Evolutionary conservation across 2,888 invertebrate genomes (phyloP).

Genomic region (Lithophane semibrunnea): DNA sequence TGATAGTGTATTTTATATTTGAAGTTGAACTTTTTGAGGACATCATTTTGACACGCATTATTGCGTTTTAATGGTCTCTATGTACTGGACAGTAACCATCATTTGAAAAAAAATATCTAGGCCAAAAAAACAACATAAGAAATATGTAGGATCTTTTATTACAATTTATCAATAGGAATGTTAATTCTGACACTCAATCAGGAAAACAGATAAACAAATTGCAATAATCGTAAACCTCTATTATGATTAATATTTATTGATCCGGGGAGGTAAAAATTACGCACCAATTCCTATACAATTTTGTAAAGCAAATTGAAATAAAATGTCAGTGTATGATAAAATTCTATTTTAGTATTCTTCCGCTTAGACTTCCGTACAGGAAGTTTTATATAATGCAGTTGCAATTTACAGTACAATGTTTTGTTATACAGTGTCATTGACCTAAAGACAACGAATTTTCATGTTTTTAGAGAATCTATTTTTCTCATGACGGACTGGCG

Average conservation of each 20-base stretch:
- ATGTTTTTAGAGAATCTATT: not conserved
- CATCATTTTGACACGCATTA: conserved; percentile 36
- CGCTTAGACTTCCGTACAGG: conserved; percentile 23
- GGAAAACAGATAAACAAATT: conserved; percentile 29
- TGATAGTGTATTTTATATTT: conserved; percentile 34
- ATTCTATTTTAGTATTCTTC: conserved; percentile 16
- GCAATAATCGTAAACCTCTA: conserved; percentile 23
- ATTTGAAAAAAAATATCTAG: not conserved
- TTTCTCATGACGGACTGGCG: not conserved
- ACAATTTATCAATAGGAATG: not conserved
- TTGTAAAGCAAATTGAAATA: conserved; percentile 27
- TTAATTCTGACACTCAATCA: conserved; percentile 1
- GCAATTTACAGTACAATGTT: not conserved
- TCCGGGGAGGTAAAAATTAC: conserved; percentile 34
- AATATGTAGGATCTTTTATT: not conserved
- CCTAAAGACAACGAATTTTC: not conserved
- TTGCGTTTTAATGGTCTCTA: not conserved
- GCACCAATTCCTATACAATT: conserved; percentile 20
- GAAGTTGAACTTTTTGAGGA: conserved; percentile 19
- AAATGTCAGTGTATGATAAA: conserved; percentile 7
- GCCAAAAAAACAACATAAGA: not conserved
- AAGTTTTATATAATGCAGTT: conserved; percentile 9
- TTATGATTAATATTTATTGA: conserved; percentile 28
- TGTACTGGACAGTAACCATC: not conserved
- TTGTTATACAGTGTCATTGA: not conserved